phyloP scores from a whole-genome alignment of 1,140 invertebrate species.

The Coenobita brevimanus region DNA sequence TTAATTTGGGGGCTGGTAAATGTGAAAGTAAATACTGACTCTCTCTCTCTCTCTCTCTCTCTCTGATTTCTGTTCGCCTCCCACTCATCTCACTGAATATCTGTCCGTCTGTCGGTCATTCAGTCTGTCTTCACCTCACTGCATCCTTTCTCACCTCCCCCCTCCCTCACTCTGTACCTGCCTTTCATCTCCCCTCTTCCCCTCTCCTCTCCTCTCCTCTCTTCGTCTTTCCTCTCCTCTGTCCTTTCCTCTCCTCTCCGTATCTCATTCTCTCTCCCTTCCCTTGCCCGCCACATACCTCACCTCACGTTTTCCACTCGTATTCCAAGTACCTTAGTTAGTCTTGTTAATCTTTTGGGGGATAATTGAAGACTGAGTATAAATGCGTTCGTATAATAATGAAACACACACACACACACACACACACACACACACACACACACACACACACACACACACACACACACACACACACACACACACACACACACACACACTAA shows the following conservation, averaged over 20 bases:
- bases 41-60: constrained; percentile 1
- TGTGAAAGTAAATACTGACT: too few relatives aligned
- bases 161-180: background rate
- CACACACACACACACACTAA: background rate
- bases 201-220: too few relatives aligned
- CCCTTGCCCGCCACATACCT: background rate
- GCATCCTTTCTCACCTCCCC: background rate
- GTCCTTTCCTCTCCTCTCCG: background rate
- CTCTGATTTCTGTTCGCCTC: background rate
- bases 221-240: background rate
- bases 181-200: background rate
- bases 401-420: background rate
- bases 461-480: background rate
- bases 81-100: background rate
- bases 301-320: too few relatives aligned
- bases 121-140: background rate
- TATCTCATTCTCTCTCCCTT: background rate
- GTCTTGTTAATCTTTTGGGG: too few relatives aligned
- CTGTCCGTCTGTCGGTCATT: background rate
- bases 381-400: too few relatives aligned
- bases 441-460: background rate
- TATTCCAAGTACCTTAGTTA: too few relatives aligned
- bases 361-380: too few relatives aligned
- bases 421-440: background rate
- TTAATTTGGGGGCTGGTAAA: too few relatives aligned